phyloP scores from a whole-genome alignment of 2,888 invertebrate species.

The Harpagoxenus sublaevis region DNA sequence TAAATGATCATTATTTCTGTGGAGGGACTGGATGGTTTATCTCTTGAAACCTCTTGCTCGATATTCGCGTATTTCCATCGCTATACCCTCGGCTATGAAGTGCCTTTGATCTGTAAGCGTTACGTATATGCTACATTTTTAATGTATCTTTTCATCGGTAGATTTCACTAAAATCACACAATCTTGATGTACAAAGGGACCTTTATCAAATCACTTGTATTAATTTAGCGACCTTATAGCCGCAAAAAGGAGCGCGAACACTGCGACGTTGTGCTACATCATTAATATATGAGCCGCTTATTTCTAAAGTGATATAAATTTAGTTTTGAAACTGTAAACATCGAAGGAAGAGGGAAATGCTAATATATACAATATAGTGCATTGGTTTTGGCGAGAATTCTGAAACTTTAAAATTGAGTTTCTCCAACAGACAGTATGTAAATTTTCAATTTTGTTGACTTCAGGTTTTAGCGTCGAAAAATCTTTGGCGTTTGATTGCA shows the following conservation, averaged over 20 bases:
- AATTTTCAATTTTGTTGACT: conserved; percentile 2
- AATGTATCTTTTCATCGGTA: conserved; percentile 24
- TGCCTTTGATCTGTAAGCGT: conserved; percentile 40
- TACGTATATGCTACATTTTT: conserved; percentile 30
- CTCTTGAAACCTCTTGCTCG: conserved; percentile 15
- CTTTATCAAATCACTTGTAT: conserved; percentile 3
- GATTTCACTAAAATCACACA: conserved; percentile 25
- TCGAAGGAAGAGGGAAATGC: not conserved
- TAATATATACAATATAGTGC: not conserved
- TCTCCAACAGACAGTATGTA: not conserved
- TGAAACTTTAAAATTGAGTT: conserved; percentile 10
- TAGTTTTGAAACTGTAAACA: conserved; percentile 5
- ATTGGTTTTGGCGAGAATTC: conserved; percentile 10
- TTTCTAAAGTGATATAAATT: conserved; percentile 14
- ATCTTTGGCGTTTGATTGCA: not conserved
- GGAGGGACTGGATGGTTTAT: not conserved
- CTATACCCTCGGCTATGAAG: not conserved
- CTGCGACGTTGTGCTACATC: not conserved
- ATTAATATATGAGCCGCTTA: conserved; percentile 36
- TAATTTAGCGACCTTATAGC: not conserved
- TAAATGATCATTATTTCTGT: conserved; percentile 17
- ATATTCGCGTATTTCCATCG: conserved; percentile 36
- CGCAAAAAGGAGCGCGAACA: not conserved
- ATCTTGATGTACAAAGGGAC: not conserved
- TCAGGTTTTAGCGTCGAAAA: conserved; percentile 1